Percentiles rank a stretch among this genome's conserved stretches.
phyloP scores from a whole-genome alignment of 2,113 vertebrate species.

The Python bivittatus region DNA sequence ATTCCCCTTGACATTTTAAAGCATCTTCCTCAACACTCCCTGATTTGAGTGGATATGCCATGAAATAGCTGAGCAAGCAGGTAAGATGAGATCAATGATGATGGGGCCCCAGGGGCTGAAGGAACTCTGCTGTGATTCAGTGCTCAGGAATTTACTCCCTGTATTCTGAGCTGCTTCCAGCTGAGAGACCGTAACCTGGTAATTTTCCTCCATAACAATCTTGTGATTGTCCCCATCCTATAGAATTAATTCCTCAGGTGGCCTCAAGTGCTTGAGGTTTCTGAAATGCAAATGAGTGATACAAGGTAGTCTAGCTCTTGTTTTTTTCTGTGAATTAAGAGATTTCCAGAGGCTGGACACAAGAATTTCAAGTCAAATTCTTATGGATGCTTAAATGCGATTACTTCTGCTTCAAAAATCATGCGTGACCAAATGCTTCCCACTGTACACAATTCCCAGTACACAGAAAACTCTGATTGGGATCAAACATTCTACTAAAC shows the following conservation, averaged over 20 bases:
- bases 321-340: background rate
- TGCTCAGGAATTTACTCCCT: constrained; percentile 33
- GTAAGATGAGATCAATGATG: constrained; percentile 3
- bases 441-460: background rate
- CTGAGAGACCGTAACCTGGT: constrained; percentile 13
- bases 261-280: background rate
- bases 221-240: background rate
- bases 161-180: constrained; percentile 29
- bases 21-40: background rate
- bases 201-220: constrained; percentile 24
- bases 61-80: constrained; percentile 27
- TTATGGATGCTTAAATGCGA: background rate
- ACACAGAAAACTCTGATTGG: background rate
- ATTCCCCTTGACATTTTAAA: background rate
- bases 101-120: constrained; percentile 14
- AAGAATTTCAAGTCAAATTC: background rate
- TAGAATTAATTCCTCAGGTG: background rate
- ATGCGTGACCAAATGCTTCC: background rate
- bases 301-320: background rate
- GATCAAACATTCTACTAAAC: background rate
- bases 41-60: background rate
- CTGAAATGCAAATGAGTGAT: background rate
- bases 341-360: background rate
- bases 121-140: constrained; percentile 24
- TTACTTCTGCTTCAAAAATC: background rate